These are phyloP conservation scores for Melopsittacus undulatus DNA, from an alignment of 2,797 vertebrate genomes.

Conservation along the genomic window DNA sequence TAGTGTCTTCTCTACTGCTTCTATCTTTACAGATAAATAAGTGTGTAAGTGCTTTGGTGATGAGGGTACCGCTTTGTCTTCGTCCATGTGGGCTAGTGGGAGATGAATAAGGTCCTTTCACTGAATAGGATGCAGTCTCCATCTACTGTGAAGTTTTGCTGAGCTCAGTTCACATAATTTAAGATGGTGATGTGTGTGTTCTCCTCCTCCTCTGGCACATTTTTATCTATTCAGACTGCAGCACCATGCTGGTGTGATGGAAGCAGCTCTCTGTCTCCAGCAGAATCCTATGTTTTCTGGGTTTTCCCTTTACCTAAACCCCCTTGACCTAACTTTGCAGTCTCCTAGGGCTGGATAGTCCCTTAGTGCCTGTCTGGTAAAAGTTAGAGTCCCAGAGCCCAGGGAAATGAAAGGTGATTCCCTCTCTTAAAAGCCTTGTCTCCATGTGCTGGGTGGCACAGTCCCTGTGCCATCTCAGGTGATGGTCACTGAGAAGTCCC, in stretches of 20 bases:
- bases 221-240: background rate
- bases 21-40: background rate
- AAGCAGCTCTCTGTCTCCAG: background rate
- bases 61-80: background rate
- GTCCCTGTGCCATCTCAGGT: background rate
- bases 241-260: background rate
- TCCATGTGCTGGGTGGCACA: background rate
- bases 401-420: background rate
- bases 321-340: background rate
- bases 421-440: background rate
- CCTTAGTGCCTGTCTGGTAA: background rate
- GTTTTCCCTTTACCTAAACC: background rate
- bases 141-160: conserved; percentile 25
- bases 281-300: background rate
- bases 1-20: background rate
- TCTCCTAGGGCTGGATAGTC: background rate
- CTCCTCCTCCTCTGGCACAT: conserved; percentile 1
- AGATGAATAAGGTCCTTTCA: background rate
- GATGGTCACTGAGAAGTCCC: background rate
- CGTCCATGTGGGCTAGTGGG: background rate
- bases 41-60: background rate
- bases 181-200: background rate
- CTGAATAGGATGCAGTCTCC: background rate
- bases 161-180: conserved; percentile 43
- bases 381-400: background rate